A percentile compares a stretch with the other conserved stretches of the same genome.
These are phyloP conservation scores for Cnemophilus loriae DNA, from an alignment of 2,113 vertebrate species.

Conservation along the genomic window DNA sequence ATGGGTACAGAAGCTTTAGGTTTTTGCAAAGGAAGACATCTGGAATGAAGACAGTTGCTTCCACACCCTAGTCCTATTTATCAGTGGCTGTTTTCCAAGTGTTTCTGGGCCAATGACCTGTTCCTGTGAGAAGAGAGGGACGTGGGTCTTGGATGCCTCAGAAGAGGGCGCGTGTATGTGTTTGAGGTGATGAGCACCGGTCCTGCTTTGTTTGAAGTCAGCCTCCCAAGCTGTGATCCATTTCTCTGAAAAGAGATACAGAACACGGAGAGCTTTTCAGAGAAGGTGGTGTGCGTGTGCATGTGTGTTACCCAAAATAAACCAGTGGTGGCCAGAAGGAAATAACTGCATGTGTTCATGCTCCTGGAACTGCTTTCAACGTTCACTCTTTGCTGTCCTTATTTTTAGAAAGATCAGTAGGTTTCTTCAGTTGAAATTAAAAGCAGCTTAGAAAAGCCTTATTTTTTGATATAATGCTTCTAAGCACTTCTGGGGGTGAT, in stretches of 20 bases:
- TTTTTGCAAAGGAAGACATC: background rate
- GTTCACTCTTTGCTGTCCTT: background rate
- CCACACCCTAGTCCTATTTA: background rate
- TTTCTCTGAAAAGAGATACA: background rate
- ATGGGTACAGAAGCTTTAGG: background rate
- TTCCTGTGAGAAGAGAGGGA: background rate
- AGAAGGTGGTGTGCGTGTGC: background rate
- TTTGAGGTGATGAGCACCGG: background rate
- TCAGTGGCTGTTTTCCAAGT: background rate
- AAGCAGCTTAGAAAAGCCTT: background rate
- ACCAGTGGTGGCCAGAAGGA: background rate
- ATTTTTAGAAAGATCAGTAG: background rate
- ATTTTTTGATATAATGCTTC: background rate
- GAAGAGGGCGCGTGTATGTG: fast-evolving
- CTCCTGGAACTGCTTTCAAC: background rate
- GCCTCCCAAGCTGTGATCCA: background rate
- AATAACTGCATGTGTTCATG: fast-evolving
- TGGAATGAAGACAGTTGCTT: background rate
- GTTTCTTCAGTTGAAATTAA: background rate
- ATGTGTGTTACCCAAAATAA: background rate
- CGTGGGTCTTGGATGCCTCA: background rate
- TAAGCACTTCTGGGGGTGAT: background rate
- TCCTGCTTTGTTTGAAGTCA: background rate
- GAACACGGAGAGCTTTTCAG: background rate
- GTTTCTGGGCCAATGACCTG: background rate